Evolutionary conservation across 2,888 invertebrate genomes (phyloP), one percentile per base, ranked within the genome.

Genomic region (Tribolium freemani): DNA sequence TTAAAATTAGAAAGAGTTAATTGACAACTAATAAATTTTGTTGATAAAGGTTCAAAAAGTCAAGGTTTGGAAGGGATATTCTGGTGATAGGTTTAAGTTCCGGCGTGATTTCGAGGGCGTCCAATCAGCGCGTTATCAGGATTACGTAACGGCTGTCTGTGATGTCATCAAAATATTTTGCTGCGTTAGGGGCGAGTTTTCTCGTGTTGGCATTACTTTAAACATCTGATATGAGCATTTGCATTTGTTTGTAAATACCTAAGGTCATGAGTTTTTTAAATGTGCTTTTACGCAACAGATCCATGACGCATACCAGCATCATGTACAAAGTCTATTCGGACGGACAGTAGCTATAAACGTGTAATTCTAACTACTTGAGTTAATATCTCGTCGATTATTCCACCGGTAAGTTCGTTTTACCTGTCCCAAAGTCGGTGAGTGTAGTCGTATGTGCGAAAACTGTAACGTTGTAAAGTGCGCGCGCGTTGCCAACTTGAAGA

Each of bases 391-490:
- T 9, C 8, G 38, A 8, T 38, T 16, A 38, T 58, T 11, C 4
- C 51, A 53, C 56, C 38, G 54, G 45, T 68, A 66, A 44, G 57
- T 31, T 38, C 1, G 8, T 48, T 54, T 69, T 76, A 78, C 77
- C 74, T 74, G 53, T 16, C 54, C 20, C 9, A 79, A 78, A 26
- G 5, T 26, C 26, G 26, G 8, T 38, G 8, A 38, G 2, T 13
- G 77, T 67, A 30, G 78, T 74, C 38, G 73, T 75, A 11, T 81
- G 80, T 71, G 78, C 83, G 46, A 80, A 83, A 66, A 84, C 76
- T 58, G 81, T 82, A 31, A 84, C 73, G 76, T 84, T 84, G 75
- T 81, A 84, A 58, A 72, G 73, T 71, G 75, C 75, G 53, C 71
- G 67, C 61, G 73, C 74, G 68, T 75, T 76, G 66, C 77, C 74